Evolutionary conservation across 2,888 invertebrate species (phyloP).

Genomic region (Aspidapion aeneum): DNA sequence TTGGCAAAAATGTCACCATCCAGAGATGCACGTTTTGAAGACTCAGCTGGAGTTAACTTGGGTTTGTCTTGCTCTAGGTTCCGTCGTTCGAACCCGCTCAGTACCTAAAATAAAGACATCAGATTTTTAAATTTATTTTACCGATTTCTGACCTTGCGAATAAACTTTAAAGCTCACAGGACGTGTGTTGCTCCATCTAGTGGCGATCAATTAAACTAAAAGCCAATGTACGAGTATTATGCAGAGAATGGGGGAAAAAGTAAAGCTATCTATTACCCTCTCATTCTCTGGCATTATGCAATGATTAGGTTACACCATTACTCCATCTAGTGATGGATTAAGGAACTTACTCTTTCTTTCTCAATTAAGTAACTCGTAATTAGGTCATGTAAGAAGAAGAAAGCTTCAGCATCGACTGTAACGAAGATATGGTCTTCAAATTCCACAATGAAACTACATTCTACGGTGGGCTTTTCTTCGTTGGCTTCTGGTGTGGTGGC

Average conservation of each 20-base stretch:
- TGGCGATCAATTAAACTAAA: too few species aligned
- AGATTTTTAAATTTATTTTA: not conserved
- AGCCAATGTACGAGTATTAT: too few species aligned
- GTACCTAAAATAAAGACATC: slow-evolving; percentile 21
- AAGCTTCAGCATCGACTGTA: slow-evolving; percentile 96
- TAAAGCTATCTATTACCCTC: too few species aligned
- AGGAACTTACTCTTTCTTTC: slow-evolving; percentile 83
- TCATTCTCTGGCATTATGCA: too few species aligned
- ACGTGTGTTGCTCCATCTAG: too few species aligned
- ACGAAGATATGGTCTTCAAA: slow-evolving; percentile 99
- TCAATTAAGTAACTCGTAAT: slow-evolving; percentile 95
- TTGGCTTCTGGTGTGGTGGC: slow-evolving; percentile 64
- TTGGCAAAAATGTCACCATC: slow-evolving; percentile 66
- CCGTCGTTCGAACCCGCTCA: slow-evolving; percentile 36
- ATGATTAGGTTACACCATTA: too few species aligned
- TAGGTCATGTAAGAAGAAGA: slow-evolving; percentile 96
- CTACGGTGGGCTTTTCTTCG: slow-evolving; percentile 82
- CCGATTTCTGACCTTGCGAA: too few species aligned
- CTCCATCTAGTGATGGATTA: too few species aligned
- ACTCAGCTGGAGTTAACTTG: slow-evolving; percentile 29
- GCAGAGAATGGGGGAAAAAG: too few species aligned
- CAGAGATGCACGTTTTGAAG: slow-evolving; percentile 37
- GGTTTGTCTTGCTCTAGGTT: slow-evolving; percentile 33
- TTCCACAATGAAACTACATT: slow-evolving; percentile 97
- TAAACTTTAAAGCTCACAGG: too few species aligned